Percentiles rank a stretch among this genome's conserved stretches.
These are phyloP conservation scores for Podotricha telesiphe DNA, from an alignment of 2,888 invertebrate species.

Conservation along the genomic window DNA sequence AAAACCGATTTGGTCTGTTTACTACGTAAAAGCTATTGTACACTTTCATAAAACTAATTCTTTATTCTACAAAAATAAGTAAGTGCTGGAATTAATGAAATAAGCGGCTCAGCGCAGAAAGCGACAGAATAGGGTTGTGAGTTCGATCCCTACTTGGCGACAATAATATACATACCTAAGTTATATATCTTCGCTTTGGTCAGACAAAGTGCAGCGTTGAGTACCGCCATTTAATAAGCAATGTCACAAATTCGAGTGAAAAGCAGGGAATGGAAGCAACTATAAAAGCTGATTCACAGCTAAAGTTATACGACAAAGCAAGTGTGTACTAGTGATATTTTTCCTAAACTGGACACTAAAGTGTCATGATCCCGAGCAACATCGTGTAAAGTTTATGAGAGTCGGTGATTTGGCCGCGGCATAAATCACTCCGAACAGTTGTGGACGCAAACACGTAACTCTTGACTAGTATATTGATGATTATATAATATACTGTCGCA, in stretches of 20 bases:
- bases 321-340: conserved; percentile 21
- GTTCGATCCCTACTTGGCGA: too few species aligned
- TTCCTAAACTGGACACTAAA: conserved; percentile 34
- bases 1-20: neutral
- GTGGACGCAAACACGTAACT: neutral
- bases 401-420: conserved; percentile 65
- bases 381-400: conserved; percentile 71
- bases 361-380: conserved; percentile 38
- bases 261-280: too few species aligned
- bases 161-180: too few species aligned
- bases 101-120: too few species aligned
- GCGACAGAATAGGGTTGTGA: too few species aligned
- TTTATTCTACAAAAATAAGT: neutral
- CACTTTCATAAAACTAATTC: neutral
- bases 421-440: conserved; percentile 71
- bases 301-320: conserved; percentile 18
- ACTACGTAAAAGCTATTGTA: neutral
- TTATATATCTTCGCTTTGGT: too few species aligned
- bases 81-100: too few species aligned
- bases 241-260: too few species aligned
- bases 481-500: neutral
- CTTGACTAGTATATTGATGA: neutral
- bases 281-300: conserved; percentile 21
- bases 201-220: too few species aligned
- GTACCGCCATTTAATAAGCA: too few species aligned